Conservation (phyloP, 2,113 vertebrate species). For the Archilochus colubris region DNA sequence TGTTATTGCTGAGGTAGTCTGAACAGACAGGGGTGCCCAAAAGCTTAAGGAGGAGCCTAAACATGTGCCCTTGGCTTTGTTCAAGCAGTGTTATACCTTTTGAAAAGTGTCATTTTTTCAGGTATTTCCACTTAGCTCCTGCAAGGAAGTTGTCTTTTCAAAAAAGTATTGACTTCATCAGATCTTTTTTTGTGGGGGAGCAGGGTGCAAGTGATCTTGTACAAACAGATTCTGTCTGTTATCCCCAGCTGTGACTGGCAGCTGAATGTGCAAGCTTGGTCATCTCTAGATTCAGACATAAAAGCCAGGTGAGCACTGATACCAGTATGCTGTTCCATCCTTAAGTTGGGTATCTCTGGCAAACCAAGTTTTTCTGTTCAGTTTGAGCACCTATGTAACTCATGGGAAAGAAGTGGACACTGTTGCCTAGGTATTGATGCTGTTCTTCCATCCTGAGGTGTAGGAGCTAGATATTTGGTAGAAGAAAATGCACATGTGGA, state of each 20-base stretch:
- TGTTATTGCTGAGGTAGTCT: background rate
- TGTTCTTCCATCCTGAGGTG: background rate
- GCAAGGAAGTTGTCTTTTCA: background rate
- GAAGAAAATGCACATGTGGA: background rate
- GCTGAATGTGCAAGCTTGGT: background rate
- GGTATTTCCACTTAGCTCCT: background rate
- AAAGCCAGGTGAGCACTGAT: background rate
- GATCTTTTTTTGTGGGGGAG: background rate
- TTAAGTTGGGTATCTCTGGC: background rate
- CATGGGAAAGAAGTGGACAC: rapidly evolving
- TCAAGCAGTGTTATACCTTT: background rate
- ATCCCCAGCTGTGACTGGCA: background rate
- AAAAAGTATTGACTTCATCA: background rate
- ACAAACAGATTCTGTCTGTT: background rate
- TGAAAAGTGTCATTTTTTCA: background rate
- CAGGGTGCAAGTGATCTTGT: rapidly evolving
- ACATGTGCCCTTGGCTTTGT: background rate
- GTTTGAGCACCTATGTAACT: background rate
- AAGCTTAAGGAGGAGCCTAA: background rate
- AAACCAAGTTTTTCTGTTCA: background rate
- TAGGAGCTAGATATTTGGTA: background rate
- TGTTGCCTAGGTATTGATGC: rapidly evolving
- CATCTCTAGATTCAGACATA: rapidly evolving
- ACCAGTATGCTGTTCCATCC: background rate
- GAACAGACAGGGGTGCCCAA: background rate